Conservation (phyloP, 2,888 invertebrate genomes). For the Sepioteuthis lessoniana region DNA sequence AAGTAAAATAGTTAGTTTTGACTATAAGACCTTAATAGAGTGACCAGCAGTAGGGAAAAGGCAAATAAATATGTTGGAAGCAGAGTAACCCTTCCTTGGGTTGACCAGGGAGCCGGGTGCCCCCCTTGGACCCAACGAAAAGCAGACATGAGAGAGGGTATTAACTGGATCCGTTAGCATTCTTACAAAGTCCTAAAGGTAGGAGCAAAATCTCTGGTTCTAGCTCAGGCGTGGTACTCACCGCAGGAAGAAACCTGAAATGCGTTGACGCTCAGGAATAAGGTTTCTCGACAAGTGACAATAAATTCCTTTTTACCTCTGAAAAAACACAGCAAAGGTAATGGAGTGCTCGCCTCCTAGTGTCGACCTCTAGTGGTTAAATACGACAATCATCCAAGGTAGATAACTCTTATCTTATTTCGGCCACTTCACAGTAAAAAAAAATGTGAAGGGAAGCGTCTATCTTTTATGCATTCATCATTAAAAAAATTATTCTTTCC, state of each 20-base stretch:
- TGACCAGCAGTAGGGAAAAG: background rate
- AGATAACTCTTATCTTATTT: constrained; percentile 23
- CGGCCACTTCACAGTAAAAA: background rate
- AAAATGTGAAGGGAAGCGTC: too few relatives aligned
- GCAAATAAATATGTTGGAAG: background rate
- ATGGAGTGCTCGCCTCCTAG: constrained; percentile 8
- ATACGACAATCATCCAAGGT: constrained; percentile 18
- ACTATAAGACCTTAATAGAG: background rate
- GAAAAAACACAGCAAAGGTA: constrained; percentile 33
- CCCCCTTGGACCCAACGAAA: constrained; percentile 23
- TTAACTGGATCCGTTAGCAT: constrained; percentile 8
- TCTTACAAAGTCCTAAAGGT: background rate
- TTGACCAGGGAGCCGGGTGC: constrained; percentile 23
- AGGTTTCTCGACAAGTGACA: constrained; percentile 14
- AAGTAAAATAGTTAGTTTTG: background rate
- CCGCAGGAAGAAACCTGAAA: constrained; percentile 23
- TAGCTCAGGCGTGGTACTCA: constrained; percentile 12
- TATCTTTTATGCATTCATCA: too few relatives aligned
- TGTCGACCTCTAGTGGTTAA: background rate
- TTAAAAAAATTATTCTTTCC: too few relatives aligned
- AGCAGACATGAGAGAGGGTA: background rate
- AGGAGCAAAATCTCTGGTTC: background rate
- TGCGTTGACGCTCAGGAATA: constrained; percentile 33
- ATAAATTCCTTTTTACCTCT: constrained; percentile 33
- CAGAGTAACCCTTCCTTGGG: background rate